These are phyloP conservation scores for Enteromius anoplus DNA, from an alignment of 2,797 vertebrate species.

Conservation along the genomic window DNA sequence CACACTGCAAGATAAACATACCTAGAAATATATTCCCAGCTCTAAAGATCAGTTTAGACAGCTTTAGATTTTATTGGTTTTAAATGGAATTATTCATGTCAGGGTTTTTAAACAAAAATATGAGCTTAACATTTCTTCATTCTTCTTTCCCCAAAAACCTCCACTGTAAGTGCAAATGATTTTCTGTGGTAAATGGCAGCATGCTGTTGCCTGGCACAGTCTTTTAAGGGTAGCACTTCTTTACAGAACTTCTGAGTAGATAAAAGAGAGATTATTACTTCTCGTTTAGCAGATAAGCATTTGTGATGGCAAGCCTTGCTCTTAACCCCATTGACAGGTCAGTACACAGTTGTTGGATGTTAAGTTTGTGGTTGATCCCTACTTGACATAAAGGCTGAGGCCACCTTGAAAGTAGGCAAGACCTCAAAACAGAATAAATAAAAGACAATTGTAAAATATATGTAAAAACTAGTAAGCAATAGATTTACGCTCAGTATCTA, in stretches of 20 bases:
- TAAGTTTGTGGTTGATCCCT: constrained; percentile 12
- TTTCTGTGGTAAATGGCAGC: background rate
- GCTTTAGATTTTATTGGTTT: background rate
- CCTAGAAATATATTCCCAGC: too few species aligned
- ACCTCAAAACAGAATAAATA: constrained; percentile 19
- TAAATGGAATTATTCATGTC: background rate
- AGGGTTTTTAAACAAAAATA: too few species aligned
- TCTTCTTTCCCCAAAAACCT: background rate
- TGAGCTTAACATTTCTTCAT: background rate
- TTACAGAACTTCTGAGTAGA: background rate
- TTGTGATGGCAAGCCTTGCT: background rate
- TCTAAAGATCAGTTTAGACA: background rate
- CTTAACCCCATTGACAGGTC: background rate
- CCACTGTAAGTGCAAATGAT: background rate
- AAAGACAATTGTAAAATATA: constrained; percentile 16
- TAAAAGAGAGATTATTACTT: background rate
- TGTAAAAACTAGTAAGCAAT: background rate
- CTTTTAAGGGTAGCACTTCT: background rate
- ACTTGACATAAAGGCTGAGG: constrained; percentile 6
- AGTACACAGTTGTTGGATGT: background rate
- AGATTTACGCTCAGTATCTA: background rate
- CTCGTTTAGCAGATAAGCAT: background rate
- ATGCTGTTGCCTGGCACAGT: background rate
- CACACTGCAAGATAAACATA: background rate
- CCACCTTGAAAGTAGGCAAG: constrained; percentile 56